Percentiles rank a stretch among this genome's conserved stretches.
These are phyloP conservation scores for Rhopalosiphum padi DNA, from an alignment of 1,140 invertebrate genomes.

Conservation along the genomic window DNA sequence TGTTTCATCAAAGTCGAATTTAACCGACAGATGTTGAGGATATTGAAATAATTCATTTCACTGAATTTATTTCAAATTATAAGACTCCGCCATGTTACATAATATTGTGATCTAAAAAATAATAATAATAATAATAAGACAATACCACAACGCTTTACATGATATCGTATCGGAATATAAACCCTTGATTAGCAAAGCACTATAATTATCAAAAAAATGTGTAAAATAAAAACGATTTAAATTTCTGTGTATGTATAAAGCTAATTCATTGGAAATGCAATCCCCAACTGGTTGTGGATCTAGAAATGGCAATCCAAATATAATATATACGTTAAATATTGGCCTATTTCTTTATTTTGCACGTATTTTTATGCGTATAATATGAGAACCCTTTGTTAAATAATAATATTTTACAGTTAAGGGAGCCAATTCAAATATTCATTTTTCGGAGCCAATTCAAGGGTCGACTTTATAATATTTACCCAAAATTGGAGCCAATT, in stretches of 20 bases:
- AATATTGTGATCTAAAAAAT: not conserved
- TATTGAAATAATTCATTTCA: constrained; percentile 1
- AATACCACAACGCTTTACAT: not conserved
- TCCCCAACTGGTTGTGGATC: too few species aligned
- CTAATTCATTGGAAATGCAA: too few species aligned
- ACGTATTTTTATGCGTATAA: too few species aligned
- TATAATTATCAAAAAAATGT: not conserved
- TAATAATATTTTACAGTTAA: too few species aligned
- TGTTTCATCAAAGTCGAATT: not conserved
- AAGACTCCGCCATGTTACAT: not conserved
- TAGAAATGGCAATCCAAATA: too few species aligned
- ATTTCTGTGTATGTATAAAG: not conserved
- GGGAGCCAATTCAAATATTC: too few species aligned
- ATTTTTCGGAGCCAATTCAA: too few species aligned
- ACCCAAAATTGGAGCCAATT: too few species aligned
- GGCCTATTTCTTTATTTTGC: too few species aligned
- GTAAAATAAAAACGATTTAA: not conserved
- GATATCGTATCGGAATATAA: not conserved
- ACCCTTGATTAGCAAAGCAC: not conserved
- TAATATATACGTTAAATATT: too few species aligned
- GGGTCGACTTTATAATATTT: too few species aligned
- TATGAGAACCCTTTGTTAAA: too few species aligned
- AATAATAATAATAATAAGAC: not conserved
- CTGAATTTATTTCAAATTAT: not conserved
- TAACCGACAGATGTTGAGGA: not conserved